phyloP scores from a whole-genome alignment of 2,113 vertebrate genomes.

The Varanus salvator region DNA sequence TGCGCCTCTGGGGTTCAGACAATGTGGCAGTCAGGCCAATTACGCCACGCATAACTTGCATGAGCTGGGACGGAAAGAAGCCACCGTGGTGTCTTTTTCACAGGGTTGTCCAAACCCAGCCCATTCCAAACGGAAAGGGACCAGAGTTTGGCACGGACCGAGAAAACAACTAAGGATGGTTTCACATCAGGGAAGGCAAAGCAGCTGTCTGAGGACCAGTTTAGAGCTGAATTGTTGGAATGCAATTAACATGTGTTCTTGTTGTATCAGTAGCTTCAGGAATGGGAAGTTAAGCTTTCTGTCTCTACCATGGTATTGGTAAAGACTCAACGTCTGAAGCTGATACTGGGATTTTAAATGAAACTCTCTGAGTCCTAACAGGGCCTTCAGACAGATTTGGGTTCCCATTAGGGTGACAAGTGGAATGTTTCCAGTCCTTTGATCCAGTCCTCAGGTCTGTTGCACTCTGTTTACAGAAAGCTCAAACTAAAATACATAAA shows the following conservation, averaged over 20 bases:
- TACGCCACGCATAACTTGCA: too few species aligned
- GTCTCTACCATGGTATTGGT: not conserved
- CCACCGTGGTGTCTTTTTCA: too few species aligned
- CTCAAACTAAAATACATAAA: not conserved
- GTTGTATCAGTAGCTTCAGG: not conserved
- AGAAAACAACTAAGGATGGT: not conserved
- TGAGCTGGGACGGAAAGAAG: too few species aligned
- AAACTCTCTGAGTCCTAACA: not conserved
- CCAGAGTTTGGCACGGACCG: constrained; percentile 2
- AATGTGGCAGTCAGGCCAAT: too few species aligned
- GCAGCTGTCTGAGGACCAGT: not conserved
- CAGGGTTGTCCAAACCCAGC: too few species aligned
- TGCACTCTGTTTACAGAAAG: not conserved
- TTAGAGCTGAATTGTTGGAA: not conserved
- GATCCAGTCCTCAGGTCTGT: not conserved
- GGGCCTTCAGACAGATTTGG: not conserved
- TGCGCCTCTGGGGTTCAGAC: too few species aligned
- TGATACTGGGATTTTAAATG: not conserved
- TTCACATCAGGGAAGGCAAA: not conserved
- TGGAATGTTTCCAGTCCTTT: not conserved
- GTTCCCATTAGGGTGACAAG: too few species aligned
- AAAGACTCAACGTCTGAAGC: not conserved
- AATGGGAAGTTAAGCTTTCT: not conserved
- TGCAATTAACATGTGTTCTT: not conserved
- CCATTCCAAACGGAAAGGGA: not conserved